Evolutionary conservation across 2,797 vertebrate species (phyloP).

Genomic region (Spinibarbus caldwelli): DNA sequence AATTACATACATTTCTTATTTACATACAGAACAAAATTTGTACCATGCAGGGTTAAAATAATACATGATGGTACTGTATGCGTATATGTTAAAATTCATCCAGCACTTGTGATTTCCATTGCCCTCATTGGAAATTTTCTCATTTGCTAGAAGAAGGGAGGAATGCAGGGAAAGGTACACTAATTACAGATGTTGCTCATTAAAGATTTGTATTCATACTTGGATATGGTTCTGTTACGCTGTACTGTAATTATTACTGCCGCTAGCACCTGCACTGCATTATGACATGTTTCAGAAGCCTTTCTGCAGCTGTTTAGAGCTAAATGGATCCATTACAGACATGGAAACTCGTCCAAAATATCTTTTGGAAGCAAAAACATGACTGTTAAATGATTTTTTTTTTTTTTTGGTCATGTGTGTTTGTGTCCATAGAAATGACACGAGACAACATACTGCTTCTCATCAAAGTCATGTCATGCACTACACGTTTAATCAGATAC

Average conservation of each 20-base stretch:
- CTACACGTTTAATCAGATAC: neutral
- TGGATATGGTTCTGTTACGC: conserved; percentile 28
- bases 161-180: conserved; percentile 47
- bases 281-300: conserved; percentile 46
- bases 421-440: conserved; percentile 32
- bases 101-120: conserved; percentile 17
- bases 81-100: neutral
- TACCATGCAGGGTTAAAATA: neutral
- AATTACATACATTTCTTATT: neutral
- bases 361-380: conserved; percentile 28
- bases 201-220: conserved; percentile 55
- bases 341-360: conserved; percentile 12
- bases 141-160: conserved; percentile 54
- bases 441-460: conserved; percentile 2
- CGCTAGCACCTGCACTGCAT: conserved; percentile 38
- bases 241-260: conserved; percentile 30
- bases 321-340: conserved; percentile 34
- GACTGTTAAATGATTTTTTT: conserved; percentile 41
- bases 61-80: neutral
- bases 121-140: conserved; percentile 57
- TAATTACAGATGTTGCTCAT: conserved; percentile 68
- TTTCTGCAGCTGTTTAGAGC: conserved; percentile 43
- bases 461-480: neutral
- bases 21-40: neutral
- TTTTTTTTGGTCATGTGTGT: neutral